phyloP scores from a whole-genome alignment of 2,888 invertebrate genomes.

The Tipula lateralis region DNA sequence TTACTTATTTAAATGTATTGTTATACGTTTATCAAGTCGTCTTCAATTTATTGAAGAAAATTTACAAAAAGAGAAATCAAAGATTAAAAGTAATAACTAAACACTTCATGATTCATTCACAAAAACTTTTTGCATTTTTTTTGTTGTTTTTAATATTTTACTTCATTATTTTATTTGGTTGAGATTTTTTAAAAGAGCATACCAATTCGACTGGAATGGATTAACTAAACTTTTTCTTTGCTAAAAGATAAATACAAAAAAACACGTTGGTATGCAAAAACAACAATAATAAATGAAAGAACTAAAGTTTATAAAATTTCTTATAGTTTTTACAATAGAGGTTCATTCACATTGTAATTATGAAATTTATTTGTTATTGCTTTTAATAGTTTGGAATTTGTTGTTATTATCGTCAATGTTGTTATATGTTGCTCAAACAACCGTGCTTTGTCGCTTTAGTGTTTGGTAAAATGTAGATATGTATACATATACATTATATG shows the following conservation, averaged over 20 bases:
- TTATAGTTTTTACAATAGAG: constrained; percentile 15
- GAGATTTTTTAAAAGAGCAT: constrained; percentile 4
- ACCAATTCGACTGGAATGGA: not conserved
- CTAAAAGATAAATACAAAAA: not conserved
- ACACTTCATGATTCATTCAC: constrained; percentile 19
- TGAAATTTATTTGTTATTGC: not conserved
- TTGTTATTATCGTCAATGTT: not conserved
- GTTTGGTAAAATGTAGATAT: not conserved
- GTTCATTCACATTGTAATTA: constrained; percentile 19
- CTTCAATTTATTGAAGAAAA: not conserved
- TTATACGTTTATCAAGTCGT: not conserved
- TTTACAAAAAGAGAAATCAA: not conserved
- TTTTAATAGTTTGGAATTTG: constrained; percentile 7
- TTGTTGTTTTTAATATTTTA: not conserved
- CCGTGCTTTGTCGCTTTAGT: not conserved
- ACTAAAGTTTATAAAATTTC: not conserved
- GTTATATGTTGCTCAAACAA: constrained; percentile 1
- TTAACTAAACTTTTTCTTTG: not conserved
- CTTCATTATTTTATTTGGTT: constrained; percentile 12
- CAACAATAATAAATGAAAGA: not conserved
- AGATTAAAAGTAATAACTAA: not conserved
- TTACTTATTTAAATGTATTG: not conserved
- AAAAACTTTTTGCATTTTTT: not conserved
- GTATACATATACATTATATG: not conserved
- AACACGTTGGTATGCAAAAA: constrained; percentile 19